Base-by-base conservation (phyloP, 2,888 invertebrate genomes). In the Melieria omissa region DNA sequence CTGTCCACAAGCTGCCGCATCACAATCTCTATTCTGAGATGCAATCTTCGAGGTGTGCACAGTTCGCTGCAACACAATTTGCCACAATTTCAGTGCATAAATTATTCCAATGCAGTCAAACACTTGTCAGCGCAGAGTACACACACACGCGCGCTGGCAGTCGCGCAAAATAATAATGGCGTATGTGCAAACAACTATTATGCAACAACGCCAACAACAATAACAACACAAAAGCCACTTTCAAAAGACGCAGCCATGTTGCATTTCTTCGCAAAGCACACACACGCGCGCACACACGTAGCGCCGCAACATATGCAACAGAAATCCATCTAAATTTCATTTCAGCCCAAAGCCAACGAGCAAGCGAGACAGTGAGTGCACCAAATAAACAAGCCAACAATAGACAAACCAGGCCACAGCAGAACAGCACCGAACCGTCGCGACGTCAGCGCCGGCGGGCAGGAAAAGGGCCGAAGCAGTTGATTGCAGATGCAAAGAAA, bases 1-100 rank as follows among this genome's bases (percentile, higher is more conserved):
- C 29, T 29, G 29, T 29, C 2, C 29, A 29, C 29, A 29, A 29
- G 29, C 3, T 29, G 29, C 29, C 29, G 29, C 29, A 29, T 29
- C 29, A 0, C 29, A 29, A 29, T 29, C 29, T 29, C 2, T 29
- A 52, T 69, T 44, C 10, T 55, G 45, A 49, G 61, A 69, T 69
- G 16, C 54, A 55, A 62, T 45, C 66, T 72, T 73, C 72, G 70
- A 71, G 75, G 75, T 75, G 75, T 75, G 74, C 75, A 3, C 29
- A 75, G 75, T 76, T 76, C 75, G 65, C 72, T 73, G 73, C 70
- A 74, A 75, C 71, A 68, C 73, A 76, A 76, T 75, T 76, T 76
- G 71, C 68, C 74, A 72, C 74, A 74, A 75, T 76, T 75, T 73
- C 72, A 74, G 72, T 70, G 65, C 73, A 75, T 76, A 74, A 75